phyloP scores from a whole-genome alignment of 2,797 vertebrate genomes.

The Champsocephalus gunnari region DNA sequence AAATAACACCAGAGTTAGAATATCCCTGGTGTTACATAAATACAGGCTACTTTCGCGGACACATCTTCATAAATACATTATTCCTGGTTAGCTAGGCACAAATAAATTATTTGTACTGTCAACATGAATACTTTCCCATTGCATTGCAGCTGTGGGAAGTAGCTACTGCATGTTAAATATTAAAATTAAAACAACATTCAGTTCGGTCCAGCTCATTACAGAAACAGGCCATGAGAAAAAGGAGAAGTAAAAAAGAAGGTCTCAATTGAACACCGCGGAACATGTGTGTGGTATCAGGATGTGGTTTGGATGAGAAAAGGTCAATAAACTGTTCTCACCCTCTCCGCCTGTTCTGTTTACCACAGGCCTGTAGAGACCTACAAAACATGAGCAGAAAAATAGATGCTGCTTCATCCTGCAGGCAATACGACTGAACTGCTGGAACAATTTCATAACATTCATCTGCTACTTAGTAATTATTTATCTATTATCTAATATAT shows the following conservation, averaged over 20 bases:
- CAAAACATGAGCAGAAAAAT: not conserved
- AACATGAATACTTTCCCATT: not conserved
- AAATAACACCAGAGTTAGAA: not conserved
- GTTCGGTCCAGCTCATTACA: not conserved
- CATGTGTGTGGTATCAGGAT: not conserved
- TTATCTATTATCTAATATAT: no score
- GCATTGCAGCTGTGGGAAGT: not conserved
- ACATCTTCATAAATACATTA: not conserved
- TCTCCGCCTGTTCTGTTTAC: not conserved
- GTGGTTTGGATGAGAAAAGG: slow-evolving; percentile 14
- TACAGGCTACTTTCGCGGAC: not conserved
- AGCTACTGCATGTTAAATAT: not conserved
- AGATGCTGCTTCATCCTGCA: not conserved
- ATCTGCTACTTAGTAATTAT: no score
- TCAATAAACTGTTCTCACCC: not conserved
- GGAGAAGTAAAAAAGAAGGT: not conserved
- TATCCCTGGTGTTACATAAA: not conserved
- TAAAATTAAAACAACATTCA: not conserved
- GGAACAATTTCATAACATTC: no score
- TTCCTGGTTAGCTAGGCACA: slow-evolving; percentile 9
- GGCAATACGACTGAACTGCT: no score
- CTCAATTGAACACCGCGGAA: not conserved
- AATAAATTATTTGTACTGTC: not conserved
- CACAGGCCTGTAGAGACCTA: not conserved
- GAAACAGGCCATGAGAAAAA: not conserved